phyloP scores from a whole-genome alignment of 2,797 vertebrate genomes.

The Ispidina picta region DNA sequence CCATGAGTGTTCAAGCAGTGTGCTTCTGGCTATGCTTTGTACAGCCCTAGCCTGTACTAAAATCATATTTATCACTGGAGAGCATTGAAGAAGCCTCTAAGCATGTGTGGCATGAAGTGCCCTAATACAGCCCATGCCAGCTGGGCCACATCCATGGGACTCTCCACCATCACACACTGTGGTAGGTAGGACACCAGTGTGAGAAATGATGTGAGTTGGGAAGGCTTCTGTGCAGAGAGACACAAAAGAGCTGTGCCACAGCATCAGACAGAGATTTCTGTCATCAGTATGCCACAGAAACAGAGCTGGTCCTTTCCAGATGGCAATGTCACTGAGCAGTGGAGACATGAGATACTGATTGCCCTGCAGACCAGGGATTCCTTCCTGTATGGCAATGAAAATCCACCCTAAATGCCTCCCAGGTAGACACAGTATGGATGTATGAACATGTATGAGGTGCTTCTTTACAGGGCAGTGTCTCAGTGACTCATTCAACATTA shows the following conservation, averaged over 20 bases:
- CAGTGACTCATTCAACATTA: not conserved
- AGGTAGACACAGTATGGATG: not conserved
- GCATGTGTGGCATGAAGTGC: not conserved
- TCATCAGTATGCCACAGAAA: not conserved
- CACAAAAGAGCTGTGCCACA: not conserved
- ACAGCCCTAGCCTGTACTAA: not conserved
- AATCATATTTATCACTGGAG: not conserved
- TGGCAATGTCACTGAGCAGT: not conserved
- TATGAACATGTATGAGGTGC: no score
- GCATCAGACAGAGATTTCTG: not conserved
- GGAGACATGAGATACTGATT: not conserved
- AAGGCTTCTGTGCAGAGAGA: not conserved
- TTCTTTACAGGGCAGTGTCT: not conserved
- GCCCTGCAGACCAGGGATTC: not conserved
- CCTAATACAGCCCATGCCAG: not conserved
- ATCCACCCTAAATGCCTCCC: not conserved
- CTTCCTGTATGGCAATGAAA: not conserved
- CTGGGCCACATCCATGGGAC: not conserved
- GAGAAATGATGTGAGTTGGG: not conserved
- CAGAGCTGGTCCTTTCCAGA: not conserved
- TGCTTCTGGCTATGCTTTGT: not conserved
- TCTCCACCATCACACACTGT: not conserved
- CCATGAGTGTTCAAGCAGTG: not conserved
- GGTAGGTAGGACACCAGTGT: not conserved
- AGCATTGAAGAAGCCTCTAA: not conserved